phyloP scores from a whole-genome alignment of 2,113 vertebrate genomes.

The Corythoichthys haematopterus region DNA sequence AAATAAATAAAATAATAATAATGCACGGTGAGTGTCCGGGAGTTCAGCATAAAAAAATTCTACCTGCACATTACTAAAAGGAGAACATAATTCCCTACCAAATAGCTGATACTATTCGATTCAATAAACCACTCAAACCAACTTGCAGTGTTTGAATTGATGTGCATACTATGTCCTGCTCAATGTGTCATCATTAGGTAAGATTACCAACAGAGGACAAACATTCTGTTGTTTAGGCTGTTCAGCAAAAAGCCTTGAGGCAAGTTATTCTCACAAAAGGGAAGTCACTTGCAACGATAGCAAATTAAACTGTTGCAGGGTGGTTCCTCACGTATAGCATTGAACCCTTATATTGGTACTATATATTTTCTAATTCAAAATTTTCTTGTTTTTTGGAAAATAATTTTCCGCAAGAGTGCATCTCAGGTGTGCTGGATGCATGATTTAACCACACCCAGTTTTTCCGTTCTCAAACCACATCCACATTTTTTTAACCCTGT shows the following conservation, averaged over 20 bases:
- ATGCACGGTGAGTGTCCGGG: too few species aligned
- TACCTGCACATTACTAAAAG: neutral
- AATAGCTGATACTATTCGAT: neutral
- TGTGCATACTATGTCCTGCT: neutral
- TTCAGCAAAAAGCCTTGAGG: slow-evolving; percentile 2
- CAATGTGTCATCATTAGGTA: neutral
- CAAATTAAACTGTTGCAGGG: neutral
- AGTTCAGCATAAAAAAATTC: too few species aligned
- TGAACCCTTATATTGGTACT: neutral
- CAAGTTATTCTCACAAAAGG: slow-evolving; percentile 7
- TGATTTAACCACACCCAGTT: slow-evolving; percentile 16
- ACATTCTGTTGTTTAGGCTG: neutral
- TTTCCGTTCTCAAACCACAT: slow-evolving; percentile 9
- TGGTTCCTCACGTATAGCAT: neutral
- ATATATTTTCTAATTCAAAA: neutral
- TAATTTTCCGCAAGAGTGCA: neutral
- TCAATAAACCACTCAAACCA: neutral
- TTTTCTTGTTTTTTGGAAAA: neutral
- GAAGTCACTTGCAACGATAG: slow-evolving; percentile 5
- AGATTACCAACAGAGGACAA: neutral
- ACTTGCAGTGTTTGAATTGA: neutral
- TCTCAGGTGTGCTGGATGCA: slow-evolving; percentile 6
- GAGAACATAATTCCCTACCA: neutral
- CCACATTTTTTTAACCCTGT: slow-evolving; percentile 3
- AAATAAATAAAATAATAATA: too few species aligned